These are phyloP conservation scores for Labeo calbasu DNA, from an alignment of 2,797 vertebrate species.

Conservation along the genomic window DNA sequence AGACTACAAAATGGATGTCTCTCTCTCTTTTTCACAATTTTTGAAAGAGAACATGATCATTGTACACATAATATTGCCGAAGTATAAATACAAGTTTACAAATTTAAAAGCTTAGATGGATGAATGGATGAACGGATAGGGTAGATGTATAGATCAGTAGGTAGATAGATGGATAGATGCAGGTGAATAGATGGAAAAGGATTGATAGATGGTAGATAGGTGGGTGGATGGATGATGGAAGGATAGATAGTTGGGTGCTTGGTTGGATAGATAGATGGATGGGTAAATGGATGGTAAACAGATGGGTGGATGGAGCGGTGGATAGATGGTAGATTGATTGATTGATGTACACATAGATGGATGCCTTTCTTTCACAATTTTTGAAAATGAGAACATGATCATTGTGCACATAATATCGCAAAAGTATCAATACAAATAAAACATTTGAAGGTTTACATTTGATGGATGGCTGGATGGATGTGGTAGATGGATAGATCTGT, in stretches of 20 bases:
- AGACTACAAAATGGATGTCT: background rate
- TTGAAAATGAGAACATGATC: background rate
- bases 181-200: too few relatives aligned
- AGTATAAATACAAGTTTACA: background rate
- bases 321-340: too few relatives aligned
- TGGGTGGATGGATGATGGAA: too few relatives aligned
- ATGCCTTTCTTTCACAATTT: background rate
- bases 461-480: background rate
- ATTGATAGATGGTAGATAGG: background rate
- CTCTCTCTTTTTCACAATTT: background rate
- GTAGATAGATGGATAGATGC: background rate
- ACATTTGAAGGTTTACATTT: too few relatives aligned
- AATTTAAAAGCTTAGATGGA: background rate
- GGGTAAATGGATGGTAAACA: rapidly evolving
- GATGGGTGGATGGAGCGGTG: too few relatives aligned
- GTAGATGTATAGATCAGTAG: background rate
- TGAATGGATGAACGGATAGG: too few relatives aligned
- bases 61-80: background rate
- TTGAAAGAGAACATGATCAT: background rate
- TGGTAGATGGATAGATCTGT: too few relatives aligned
- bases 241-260: background rate
- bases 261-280: background rate
- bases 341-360: too few relatives aligned
- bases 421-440: too few relatives aligned
- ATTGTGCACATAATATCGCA: background rate